Conservation (phyloP, 2,888 invertebrate genomes). For the Ephialtes manifestator region DNA sequence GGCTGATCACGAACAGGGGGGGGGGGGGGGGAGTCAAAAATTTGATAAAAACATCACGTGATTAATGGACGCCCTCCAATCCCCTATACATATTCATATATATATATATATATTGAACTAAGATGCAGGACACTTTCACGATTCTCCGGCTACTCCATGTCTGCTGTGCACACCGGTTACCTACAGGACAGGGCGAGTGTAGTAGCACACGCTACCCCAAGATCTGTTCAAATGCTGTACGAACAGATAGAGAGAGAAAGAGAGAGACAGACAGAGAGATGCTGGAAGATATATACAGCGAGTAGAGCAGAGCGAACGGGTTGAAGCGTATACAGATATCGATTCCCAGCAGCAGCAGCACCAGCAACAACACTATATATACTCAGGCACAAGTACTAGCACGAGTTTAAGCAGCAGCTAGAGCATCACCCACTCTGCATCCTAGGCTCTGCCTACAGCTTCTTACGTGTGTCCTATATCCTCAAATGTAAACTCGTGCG, state of each 20-base stretch:
- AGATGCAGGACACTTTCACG: conserved; percentile 31
- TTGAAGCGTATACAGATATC: conserved; percentile 65
- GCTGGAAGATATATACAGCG: conserved; percentile 1
- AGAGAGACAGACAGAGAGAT: conserved; percentile 2
- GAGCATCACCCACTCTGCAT: conserved; percentile 59
- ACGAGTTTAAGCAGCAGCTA: conserved; percentile 43
- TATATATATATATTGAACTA: neutral
- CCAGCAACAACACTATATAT: conserved; percentile 44
- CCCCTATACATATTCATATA: neutral
- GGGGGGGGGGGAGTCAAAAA: no score
- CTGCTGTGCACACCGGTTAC: conserved; percentile 32
- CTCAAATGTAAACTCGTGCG: conserved; percentile 66
- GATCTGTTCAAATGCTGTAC: conserved; percentile 19
- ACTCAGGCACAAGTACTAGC: conserved; percentile 49
- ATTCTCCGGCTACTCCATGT: neutral
- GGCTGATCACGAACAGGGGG: no score
- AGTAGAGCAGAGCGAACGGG: conserved; percentile 56
- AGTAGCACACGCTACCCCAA: conserved; percentile 7
- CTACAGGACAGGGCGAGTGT: conserved; percentile 19
- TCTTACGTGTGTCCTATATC: conserved; percentile 59
- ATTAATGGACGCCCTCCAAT: no score
- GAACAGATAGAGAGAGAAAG: conserved; percentile 26
- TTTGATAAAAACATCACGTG: no score
- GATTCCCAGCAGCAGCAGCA: conserved; percentile 56
- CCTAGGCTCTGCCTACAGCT: conserved; percentile 54